Evolutionary conservation across 2,797 vertebrate genomes (phyloP).

Genomic region (Meriones psammophilus): DNA sequence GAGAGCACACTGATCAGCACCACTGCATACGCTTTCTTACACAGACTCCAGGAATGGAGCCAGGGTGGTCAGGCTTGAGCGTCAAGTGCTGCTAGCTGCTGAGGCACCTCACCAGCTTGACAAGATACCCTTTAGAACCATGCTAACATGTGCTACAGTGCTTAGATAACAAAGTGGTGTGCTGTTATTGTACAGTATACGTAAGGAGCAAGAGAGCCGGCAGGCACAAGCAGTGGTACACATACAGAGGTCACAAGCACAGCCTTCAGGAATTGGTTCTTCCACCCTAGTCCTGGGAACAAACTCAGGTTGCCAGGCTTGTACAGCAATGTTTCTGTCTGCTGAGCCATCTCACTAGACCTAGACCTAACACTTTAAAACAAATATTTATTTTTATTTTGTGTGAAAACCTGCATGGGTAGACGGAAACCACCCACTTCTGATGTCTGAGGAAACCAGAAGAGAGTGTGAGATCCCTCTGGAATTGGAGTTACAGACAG

Average conservation of each 20-base stretch:
- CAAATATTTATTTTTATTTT: background rate
- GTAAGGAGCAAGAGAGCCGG: background rate
- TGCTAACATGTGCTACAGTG: background rate
- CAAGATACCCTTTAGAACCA: background rate
- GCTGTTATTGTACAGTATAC: background rate
- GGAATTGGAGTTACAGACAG: background rate
- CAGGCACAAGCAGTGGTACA: no score
- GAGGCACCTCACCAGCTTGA: background rate
- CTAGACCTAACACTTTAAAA: background rate
- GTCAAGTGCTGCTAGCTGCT: background rate
- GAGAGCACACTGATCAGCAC: background rate
- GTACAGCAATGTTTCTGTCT: background rate
- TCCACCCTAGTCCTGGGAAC: background rate
- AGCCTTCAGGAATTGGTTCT: background rate
- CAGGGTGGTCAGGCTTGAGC: background rate
- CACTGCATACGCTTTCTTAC: background rate
- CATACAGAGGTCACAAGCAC: background rate
- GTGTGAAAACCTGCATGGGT: background rate
- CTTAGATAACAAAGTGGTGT: background rate
- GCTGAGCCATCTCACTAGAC: background rate
- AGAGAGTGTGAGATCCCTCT: background rate
- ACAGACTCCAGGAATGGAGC: background rate
- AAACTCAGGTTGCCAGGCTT: background rate
- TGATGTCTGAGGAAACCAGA: background rate
- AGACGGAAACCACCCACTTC: background rate